These are phyloP conservation scores for Rhynchopsitta pachyrhyncha DNA, from an alignment of 2,113 vertebrate genomes.

Conservation along the genomic window DNA sequence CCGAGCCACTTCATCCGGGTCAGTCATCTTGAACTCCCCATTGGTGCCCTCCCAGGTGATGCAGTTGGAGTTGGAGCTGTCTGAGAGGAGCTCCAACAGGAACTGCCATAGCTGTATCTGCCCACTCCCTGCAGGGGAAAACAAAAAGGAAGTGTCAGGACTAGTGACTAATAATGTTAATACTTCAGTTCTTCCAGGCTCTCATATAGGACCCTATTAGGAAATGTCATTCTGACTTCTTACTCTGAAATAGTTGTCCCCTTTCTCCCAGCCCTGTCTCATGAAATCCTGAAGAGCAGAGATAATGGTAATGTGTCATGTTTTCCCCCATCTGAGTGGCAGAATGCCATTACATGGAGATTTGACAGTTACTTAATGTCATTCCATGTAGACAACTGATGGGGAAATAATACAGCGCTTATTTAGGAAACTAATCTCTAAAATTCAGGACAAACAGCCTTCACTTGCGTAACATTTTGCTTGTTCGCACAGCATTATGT, in stretches of 20 bases:
- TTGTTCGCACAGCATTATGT: slow-evolving; percentile 55
- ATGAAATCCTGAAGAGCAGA: neutral
- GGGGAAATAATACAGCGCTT: slow-evolving; percentile 62
- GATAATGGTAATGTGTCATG: neutral
- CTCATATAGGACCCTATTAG: neutral
- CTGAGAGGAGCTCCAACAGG: slow-evolving; percentile 86
- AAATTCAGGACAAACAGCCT: slow-evolving; percentile 69
- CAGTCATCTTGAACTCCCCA: slow-evolving; percentile 90
- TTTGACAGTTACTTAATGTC: slow-evolving; percentile 59
- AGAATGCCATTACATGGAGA: neutral
- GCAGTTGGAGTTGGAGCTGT: slow-evolving; percentile 87
- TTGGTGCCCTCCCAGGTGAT: slow-evolving; percentile 92
- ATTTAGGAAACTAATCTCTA: slow-evolving; percentile 70
- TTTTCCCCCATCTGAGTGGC: slow-evolving; percentile 29
- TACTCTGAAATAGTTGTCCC: neutral
- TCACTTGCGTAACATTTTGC: slow-evolving; percentile 59
- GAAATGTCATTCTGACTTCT: neutral
- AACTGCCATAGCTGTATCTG: slow-evolving; percentile 93
- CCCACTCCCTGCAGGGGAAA: slow-evolving; percentile 76
- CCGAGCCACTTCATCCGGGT: slow-evolving; percentile 87
- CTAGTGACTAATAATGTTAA: neutral
- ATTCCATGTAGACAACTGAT: slow-evolving; percentile 54
- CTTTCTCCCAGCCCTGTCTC: neutral
- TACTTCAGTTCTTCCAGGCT: neutral
- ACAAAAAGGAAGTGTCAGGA: neutral